Conservation (phyloP, 2,888 invertebrate genomes). For the Philhelius pedissequus region DNA sequence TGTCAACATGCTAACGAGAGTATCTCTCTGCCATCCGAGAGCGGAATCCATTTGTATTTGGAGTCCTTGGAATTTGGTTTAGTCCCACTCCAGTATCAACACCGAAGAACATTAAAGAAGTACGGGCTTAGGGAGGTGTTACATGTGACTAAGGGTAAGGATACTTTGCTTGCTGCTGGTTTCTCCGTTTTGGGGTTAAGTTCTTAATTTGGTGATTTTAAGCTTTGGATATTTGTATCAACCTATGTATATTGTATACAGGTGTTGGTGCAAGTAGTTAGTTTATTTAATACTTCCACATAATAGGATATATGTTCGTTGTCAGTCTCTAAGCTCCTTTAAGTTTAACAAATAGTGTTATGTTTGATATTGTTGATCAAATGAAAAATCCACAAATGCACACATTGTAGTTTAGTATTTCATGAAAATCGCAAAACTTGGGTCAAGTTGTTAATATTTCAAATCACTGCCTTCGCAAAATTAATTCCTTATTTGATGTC, state of each 20-base stretch:
- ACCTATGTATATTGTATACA: too few relatives aligned
- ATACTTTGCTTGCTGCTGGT: slow-evolving; percentile 18
- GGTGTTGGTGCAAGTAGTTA: background rate
- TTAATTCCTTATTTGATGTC: too few relatives aligned
- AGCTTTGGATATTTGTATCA: slow-evolving; percentile 15
- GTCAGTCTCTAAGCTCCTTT: background rate
- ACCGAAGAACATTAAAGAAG: background rate
- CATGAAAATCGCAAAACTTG: background rate
- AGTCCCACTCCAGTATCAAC: slow-evolving; percentile 6
- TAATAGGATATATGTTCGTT: background rate
- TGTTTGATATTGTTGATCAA: background rate
- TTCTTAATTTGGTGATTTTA: slow-evolving; percentile 62
- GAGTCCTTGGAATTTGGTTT: slow-evolving; percentile 54
- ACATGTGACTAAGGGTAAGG: slow-evolving; percentile 19
- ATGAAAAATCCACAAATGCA: too few relatives aligned
- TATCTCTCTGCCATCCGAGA: slow-evolving; percentile 62
- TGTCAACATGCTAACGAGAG: slow-evolving; percentile 60
- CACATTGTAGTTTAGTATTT: background rate
- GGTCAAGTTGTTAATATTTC: background rate
- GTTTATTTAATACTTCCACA: background rate
- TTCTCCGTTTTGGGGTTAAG: slow-evolving; percentile 31
- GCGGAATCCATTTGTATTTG: slow-evolving; percentile 47
- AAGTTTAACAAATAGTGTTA: background rate
- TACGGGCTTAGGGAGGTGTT: slow-evolving; percentile 26
- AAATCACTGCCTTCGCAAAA: too few relatives aligned